Base-by-base conservation (phyloP, 1,140 invertebrate genomes). In the Cryptotermes secundus region DNA sequence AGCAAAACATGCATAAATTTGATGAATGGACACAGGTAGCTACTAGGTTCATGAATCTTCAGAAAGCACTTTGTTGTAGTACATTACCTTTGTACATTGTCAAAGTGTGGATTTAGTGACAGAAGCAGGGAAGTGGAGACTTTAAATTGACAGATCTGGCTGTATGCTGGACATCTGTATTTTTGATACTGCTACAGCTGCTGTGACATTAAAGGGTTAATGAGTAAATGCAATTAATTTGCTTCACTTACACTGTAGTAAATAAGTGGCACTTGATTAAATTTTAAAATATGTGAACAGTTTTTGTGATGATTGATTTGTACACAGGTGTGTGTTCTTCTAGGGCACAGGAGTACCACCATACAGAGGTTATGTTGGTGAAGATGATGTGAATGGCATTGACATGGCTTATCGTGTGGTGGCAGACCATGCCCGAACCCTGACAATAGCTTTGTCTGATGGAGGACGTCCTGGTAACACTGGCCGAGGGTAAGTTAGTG, bases 361-460 rank as follows among this genome's bases (percentile, higher is more conserved):
- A 34, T 99, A 99, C 90, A 91, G 93, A 88, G 99, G 98, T 1
- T 95, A 94, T 89, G 95, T 99, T 83, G 99, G 98, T 16, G 91
- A 91, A 85, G 97, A 97, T 81, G 99, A 99, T 92, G 90, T 88
- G 45, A 96, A 99, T 92, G 97, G 98, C 42, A 94, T 99, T 83
- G 99, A 99, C 89, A 99, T 99, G 98, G 99, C 99, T 16, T 99
- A 99, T 89, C 92, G 99, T 87, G 99, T 99, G 36, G 90, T 99
- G 83, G 99, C 98, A 85, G 99, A 99, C 91, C 99, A 99, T 92
- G 97, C 97, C 79, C 92, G 99, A 87, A 99, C 99, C 31, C 91
- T 99, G 81, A 99, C 98, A 0, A 97, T 99, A 89, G 97, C 99
- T 72, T 90, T 99, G 80, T 94, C 97, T 85, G 99, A 99, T 93